Evolutionary conservation across 2,113 vertebrate species (phyloP).

Genomic region (Actenoides hombroni): DNA sequence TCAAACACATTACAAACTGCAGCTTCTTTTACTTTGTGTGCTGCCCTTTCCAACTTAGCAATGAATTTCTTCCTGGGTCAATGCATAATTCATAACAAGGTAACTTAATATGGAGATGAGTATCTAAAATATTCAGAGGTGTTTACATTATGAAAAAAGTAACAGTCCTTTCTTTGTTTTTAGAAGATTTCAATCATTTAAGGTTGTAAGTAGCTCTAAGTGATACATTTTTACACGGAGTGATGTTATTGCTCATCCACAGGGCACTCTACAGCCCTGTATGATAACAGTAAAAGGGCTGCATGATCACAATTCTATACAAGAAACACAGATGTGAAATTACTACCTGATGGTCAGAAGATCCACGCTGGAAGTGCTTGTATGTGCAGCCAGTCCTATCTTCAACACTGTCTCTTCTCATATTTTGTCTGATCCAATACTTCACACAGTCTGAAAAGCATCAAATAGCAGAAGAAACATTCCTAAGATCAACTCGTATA

Average conservation of each 20-base stretch:
- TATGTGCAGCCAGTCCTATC: neutral
- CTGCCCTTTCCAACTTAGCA: neutral
- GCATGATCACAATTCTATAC: neutral
- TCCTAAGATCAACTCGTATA: neutral
- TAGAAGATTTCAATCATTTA: neutral
- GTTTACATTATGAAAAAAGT: neutral
- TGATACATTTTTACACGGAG: neutral
- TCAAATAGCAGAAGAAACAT: neutral
- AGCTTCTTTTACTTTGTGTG: neutral
- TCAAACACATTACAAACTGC: neutral
- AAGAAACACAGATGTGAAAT: neutral
- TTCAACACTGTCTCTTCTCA: neutral
- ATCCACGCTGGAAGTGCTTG: neutral
- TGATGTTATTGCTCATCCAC: neutral
- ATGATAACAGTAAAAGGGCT: neutral
- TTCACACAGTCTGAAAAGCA: neutral
- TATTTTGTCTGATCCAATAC: neutral
- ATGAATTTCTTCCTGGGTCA: neutral
- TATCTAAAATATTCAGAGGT: neutral
- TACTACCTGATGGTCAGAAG: neutral
- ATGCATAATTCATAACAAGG: neutral
- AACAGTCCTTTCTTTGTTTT: neutral
- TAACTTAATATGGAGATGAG: neutral
- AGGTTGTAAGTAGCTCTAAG: neutral
- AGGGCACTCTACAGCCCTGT: fast-evolving